These are phyloP conservation scores for Halesus radiatus DNA, from an alignment of 1,140 invertebrate species.

Conservation along the genomic window DNA sequence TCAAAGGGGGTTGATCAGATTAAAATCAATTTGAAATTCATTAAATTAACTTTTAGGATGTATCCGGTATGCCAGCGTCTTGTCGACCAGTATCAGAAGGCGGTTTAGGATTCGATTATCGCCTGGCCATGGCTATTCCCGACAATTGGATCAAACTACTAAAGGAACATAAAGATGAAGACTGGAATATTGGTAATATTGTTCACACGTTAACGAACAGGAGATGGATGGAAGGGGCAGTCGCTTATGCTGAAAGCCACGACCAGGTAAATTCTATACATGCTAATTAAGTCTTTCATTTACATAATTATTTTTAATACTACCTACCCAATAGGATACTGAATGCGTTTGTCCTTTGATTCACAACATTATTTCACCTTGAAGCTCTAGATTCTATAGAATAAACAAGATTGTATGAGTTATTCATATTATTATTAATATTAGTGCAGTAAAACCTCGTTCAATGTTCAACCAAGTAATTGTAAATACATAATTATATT, in stretches of 20 bases:
- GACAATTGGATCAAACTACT: constrained; percentile 98
- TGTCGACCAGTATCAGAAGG: constrained; percentile 95
- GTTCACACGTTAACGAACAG: constrained; percentile 96
- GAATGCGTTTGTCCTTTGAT: too few species aligned
- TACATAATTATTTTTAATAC: too few species aligned
- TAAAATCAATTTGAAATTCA: constrained; percentile 44
- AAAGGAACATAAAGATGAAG: constrained; percentile 89
- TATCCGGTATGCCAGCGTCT: constrained; percentile 97
- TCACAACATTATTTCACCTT: too few species aligned
- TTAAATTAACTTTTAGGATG: constrained; percentile 76
- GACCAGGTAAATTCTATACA: constrained; percentile 79
- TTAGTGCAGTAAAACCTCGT: too few species aligned
- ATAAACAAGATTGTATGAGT: too few species aligned
- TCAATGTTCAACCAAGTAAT: too few species aligned
- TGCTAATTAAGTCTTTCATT: too few species aligned
- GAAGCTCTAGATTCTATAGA: too few species aligned
- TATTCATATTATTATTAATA: too few species aligned
- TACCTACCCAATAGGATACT: too few species aligned
- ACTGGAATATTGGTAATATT: constrained; percentile 95
- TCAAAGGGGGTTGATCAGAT: too few species aligned
- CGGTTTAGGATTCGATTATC: constrained; percentile 96
- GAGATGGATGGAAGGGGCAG: constrained; percentile 94
- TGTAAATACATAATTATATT: too few species aligned
- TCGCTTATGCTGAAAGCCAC: constrained; percentile 98
- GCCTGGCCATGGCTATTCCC: constrained; percentile 97